phyloP scores from a whole-genome alignment of 2,113 vertebrate species.

The Xyrauchen texanus region DNA sequence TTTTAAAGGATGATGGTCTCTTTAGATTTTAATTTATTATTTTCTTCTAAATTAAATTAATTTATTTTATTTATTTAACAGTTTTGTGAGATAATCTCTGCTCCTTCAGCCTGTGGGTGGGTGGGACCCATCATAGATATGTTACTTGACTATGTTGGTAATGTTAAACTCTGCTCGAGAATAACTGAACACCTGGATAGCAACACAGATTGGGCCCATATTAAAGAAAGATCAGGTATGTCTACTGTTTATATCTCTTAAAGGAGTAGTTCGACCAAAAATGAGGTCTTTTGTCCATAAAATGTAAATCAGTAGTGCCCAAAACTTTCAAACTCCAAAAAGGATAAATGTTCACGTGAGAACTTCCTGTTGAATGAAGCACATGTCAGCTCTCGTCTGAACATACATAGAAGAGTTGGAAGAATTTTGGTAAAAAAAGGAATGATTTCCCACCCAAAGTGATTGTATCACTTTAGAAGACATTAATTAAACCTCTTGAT shows the following conservation, averaged over 20 bases:
- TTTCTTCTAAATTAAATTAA: background rate
- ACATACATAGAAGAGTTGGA: too few species aligned
- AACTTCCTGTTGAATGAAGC: too few species aligned
- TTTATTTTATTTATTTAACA: conserved; percentile 58
- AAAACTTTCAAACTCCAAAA: too few species aligned
- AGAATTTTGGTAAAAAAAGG: too few species aligned
- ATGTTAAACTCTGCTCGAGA: conserved; percentile 87
- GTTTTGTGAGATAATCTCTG: conserved; percentile 94
- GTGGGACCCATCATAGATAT: conserved; percentile 90
- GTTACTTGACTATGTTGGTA: conserved; percentile 91
- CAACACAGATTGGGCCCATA: conserved; percentile 83
- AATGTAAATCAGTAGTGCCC: too few species aligned
- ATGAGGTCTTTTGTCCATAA: too few species aligned
- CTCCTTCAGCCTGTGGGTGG: conserved; percentile 81
- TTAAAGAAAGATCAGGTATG: conserved; percentile 89
- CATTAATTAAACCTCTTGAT: too few species aligned
- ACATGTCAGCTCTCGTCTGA: too few species aligned
- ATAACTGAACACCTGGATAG: conserved; percentile 90
- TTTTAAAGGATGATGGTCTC: background rate
- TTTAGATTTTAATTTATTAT: background rate
- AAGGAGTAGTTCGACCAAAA: too few species aligned
- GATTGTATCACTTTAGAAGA: too few species aligned
- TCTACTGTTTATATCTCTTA: background rate
- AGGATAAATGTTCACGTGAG: too few species aligned
- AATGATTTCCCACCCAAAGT: too few species aligned